Percentiles rank a stretch among this genome's conserved stretches.
Conservation (phyloP, 53 echinoderm and acorn worm species). For the Henricia sp. region DNA sequence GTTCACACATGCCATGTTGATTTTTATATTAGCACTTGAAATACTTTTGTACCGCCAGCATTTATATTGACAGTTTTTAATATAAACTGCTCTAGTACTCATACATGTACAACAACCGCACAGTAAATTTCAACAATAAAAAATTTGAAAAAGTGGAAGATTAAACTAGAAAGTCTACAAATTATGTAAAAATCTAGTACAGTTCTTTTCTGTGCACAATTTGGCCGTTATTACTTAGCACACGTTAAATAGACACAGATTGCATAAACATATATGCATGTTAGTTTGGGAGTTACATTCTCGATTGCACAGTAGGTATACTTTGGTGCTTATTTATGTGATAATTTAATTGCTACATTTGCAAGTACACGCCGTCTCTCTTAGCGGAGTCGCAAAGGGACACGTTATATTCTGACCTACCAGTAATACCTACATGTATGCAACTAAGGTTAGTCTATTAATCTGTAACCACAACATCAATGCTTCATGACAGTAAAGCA, state of each 20-base stretch:
- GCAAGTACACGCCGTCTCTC: too few species aligned
- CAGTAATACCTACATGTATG: slow-evolving; percentile 1
- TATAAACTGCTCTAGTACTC: slow-evolving; percentile 64
- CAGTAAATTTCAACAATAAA: slow-evolving; percentile 56
- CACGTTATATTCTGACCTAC: slow-evolving; percentile 5
- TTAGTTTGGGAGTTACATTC: slow-evolving; percentile 48
- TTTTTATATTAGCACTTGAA: slow-evolving; percentile 64
- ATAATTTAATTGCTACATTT: background rate
- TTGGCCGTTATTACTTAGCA: slow-evolving; percentile 50
- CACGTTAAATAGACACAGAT: slow-evolving; percentile 60
- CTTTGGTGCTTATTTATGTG: slow-evolving; percentile 46
- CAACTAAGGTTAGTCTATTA: slow-evolving; percentile 10
- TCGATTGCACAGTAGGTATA: slow-evolving; percentile 50
- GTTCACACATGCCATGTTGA: slow-evolving; percentile 62
- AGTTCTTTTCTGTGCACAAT: slow-evolving; percentile 52
- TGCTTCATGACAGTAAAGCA: background rate
- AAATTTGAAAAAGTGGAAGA: slow-evolving; percentile 53
- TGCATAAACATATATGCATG: slow-evolving; percentile 63
- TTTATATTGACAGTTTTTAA: slow-evolving; percentile 54
- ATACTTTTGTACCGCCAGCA: slow-evolving; percentile 59
- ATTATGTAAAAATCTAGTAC: slow-evolving; percentile 68
- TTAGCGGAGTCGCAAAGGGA: background rate
- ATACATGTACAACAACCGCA: slow-evolving; percentile 60
- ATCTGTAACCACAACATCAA: slow-evolving; percentile 19
- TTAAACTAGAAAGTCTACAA: slow-evolving; percentile 65